Percentiles rank a stretch among this genome's conserved stretches.
Evolutionary conservation across 2,113 vertebrate genomes (phyloP).

Genomic region (Corydoras sp.): DNA sequence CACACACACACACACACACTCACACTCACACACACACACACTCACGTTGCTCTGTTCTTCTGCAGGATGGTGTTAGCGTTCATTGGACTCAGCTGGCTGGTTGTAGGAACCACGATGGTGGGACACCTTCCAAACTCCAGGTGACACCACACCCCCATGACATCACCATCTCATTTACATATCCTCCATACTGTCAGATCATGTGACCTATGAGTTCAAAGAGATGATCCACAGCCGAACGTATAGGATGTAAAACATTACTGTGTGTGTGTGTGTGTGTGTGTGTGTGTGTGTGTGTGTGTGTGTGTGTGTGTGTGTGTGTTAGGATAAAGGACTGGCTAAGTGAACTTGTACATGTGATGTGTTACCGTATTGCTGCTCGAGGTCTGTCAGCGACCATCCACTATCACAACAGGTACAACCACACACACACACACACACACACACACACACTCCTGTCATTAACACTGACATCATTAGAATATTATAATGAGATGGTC

Average conservation of each 20-base stretch:
- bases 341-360: slow-evolving; percentile 90
- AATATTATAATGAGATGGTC: too few relatives aligned
- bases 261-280: background rate
- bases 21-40: background rate
- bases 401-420: slow-evolving; percentile 88
- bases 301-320: slow-evolving; percentile 11
- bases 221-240: too few relatives aligned
- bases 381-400: slow-evolving; percentile 87
- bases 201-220: background rate
- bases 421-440: slow-evolving; percentile 72
- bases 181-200: background rate
- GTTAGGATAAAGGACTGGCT: slow-evolving; percentile 80
- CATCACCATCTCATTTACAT: background rate
- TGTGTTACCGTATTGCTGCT: slow-evolving; percentile 90
- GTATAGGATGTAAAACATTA: too few relatives aligned
- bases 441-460: slow-evolving; percentile 57
- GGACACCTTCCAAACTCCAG: slow-evolving; percentile 83
- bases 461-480: background rate
- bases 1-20: background rate
- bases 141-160: slow-evolving; percentile 53
- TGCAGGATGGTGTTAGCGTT: slow-evolving; percentile 75
- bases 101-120: slow-evolving; percentile 79
- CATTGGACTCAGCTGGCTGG: slow-evolving; percentile 85
- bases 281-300: slow-evolving; percentile 9
- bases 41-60: background rate